Evolutionary conservation across 2,797 vertebrate genomes (phyloP), one percentile per base, ranked within the genome.

Genomic region (Eupleurogrammus muticus): DNA sequence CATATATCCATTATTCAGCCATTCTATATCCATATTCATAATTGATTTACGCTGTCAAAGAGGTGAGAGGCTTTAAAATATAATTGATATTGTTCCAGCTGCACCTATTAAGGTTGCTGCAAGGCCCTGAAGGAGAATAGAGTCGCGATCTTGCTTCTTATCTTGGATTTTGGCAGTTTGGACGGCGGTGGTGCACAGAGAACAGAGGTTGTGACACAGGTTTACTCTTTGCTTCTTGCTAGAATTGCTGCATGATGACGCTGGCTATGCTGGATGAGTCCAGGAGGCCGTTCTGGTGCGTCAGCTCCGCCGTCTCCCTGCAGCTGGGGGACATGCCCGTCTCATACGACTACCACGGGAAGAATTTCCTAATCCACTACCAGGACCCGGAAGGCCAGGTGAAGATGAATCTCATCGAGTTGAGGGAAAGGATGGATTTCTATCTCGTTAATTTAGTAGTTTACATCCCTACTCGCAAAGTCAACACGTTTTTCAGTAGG

Each of bases 171-270:
- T 17, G 16, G 44, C 16, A 55, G 9, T 32, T 69, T 4, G 57
- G 1, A 16, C 16, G 36, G 2, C 23, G 8, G 19, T 28, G 20
- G n/a, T 52, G n/a, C 14, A 36, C 5, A 19, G 12, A 69, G 9
- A 55, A 32, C 54, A 64, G 13, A 42, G 13, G 12, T 46, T 8
- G 34, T 81, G 32, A 64, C 8, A 10, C n/a, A 16, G 20, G 35
- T 73, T 75, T 21, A n/a, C n/a, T 40, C n/a, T 49, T 49, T 24
- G 1, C 19, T 44, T 74, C 74, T 72, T 80, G 48, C 14, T 80
- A 99, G 97, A 93, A 92, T 44, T 97, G 96, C 84, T 97, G 91
- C 13, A n/a, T 97, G 53, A 89, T 98, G 94, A 95, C 91, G 69
- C 47, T 97, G 46, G 97, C 96, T 6, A 81, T 99, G 17, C 81